Percentiles rank a stretch among this genome's conserved stretches.
These are phyloP conservation scores for Ceyx melanurus DNA, from an alignment of 2,113 vertebrate species.

Conservation along the genomic window DNA sequence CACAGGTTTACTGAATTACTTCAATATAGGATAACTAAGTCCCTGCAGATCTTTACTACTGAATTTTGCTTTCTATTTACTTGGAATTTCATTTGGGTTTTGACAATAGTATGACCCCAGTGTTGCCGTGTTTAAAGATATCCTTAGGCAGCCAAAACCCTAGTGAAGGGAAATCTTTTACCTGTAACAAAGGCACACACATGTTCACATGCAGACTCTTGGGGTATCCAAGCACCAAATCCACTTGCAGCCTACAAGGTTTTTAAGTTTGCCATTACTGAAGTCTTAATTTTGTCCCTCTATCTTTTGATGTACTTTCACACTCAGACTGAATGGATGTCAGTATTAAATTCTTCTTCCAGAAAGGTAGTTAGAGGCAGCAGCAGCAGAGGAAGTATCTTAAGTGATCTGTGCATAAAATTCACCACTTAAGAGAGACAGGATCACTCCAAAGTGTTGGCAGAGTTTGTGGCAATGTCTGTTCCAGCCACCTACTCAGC, in stretches of 20 bases:
- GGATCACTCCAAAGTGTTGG: neutral
- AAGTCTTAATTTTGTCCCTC: neutral
- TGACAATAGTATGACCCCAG: neutral
- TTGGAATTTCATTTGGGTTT: neutral
- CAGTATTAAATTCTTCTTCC: neutral
- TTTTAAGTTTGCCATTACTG: neutral
- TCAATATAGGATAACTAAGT: neutral
- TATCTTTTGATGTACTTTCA: neutral
- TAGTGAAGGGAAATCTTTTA: neutral
- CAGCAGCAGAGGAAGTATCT: neutral
- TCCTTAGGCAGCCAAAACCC: neutral
- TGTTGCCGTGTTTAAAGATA: neutral
- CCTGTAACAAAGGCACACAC: neutral
- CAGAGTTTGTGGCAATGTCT: neutral
- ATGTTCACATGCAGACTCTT: fast-evolving
- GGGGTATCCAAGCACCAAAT: neutral
- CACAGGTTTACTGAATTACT: neutral
- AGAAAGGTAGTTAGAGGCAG: neutral
- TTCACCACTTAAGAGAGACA: neutral
- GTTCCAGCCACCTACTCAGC: neutral
- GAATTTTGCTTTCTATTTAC: neutral
- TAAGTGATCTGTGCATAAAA: neutral
- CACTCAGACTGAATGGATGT: neutral
- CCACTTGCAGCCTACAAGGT: neutral
- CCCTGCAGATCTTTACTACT: neutral